phyloP scores from a whole-genome alignment of 2,113 vertebrate species.

The Solea solea region DNA sequence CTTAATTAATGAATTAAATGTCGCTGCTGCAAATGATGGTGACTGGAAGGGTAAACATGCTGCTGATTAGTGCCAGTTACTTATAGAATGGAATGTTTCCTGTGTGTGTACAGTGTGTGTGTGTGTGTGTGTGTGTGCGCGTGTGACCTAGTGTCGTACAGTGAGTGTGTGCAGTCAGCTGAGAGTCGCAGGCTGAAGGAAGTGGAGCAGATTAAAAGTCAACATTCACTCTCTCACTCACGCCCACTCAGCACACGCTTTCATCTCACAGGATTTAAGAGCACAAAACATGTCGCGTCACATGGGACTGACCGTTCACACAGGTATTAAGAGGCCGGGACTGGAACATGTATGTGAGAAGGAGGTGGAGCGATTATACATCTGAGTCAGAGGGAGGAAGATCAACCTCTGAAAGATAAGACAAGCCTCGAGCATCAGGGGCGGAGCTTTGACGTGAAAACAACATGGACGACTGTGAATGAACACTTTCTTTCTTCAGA shows the following conservation, averaged over 20 bases:
- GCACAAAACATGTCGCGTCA: not conserved
- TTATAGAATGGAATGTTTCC: slow-evolving; percentile 1
- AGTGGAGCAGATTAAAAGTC: slow-evolving; percentile 72
- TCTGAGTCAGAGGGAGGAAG: not conserved
- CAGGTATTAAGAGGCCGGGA: slow-evolving; percentile 31
- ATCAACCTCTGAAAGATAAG: not conserved
- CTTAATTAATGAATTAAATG: not conserved
- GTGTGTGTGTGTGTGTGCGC: slow-evolving; percentile 1
- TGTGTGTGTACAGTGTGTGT: not conserved
- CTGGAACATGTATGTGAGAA: not conserved
- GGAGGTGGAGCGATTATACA: not conserved
- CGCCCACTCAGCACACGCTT: slow-evolving; percentile 32
- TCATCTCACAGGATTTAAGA: slow-evolving; percentile 57
- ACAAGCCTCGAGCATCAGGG: too few species aligned
- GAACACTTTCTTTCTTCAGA: too few species aligned
- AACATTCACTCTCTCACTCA: slow-evolving; percentile 32
- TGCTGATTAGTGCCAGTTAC: not conserved
- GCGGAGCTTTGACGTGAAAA: too few species aligned
- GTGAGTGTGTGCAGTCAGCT: slow-evolving; percentile 63
- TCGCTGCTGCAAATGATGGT: too few species aligned
- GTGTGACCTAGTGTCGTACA: slow-evolving; percentile 23
- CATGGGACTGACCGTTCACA: slow-evolving; percentile 38
- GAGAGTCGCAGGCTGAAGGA: slow-evolving; percentile 69
- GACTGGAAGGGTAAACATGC: too few species aligned
- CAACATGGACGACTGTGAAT: too few species aligned